Percentiles rank a stretch among this genome's conserved stretches.
Evolutionary conservation across 2,113 vertebrate genomes (phyloP).

Genomic region (Galbula dea): DNA sequence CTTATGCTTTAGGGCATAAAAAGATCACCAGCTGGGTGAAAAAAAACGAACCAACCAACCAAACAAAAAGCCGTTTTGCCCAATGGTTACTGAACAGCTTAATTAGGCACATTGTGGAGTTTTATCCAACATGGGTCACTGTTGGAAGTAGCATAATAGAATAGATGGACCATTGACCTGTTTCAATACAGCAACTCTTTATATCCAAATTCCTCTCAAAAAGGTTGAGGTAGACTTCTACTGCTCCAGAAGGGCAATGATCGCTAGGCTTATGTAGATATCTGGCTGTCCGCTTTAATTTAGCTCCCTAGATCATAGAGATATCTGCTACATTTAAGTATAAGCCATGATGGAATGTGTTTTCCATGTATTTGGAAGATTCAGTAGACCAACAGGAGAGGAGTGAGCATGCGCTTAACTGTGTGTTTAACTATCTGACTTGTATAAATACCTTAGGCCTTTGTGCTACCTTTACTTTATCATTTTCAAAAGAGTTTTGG

Average conservation of each 20-base stretch:
- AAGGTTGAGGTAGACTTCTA: neutral
- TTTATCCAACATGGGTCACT: slow-evolving; percentile 16
- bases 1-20: slow-evolving; percentile 70
- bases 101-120: slow-evolving; percentile 58
- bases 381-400: neutral
- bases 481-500: neutral
- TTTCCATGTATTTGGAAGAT: neutral
- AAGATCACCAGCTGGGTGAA: slow-evolving; percentile 71
- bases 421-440: neutral
- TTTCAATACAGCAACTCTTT: slow-evolving; percentile 12
- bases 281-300: neutral
- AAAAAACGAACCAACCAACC: too few species aligned
- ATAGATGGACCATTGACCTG: slow-evolving; percentile 57
- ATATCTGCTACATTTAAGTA: neutral
- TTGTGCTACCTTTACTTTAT: neutral
- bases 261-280: neutral
- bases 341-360: neutral
- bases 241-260: neutral
- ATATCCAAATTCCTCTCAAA: slow-evolving; percentile 7
- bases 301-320: neutral
- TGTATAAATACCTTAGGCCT: neutral
- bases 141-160: slow-evolving; percentile 51
- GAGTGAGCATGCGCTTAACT: neutral
- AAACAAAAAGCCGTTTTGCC: too few species aligned
- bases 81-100: slow-evolving; percentile 49